These are phyloP conservation scores for Ursus arctos DNA, from an alignment of 2,113 vertebrate species.

Conservation along the genomic window DNA sequence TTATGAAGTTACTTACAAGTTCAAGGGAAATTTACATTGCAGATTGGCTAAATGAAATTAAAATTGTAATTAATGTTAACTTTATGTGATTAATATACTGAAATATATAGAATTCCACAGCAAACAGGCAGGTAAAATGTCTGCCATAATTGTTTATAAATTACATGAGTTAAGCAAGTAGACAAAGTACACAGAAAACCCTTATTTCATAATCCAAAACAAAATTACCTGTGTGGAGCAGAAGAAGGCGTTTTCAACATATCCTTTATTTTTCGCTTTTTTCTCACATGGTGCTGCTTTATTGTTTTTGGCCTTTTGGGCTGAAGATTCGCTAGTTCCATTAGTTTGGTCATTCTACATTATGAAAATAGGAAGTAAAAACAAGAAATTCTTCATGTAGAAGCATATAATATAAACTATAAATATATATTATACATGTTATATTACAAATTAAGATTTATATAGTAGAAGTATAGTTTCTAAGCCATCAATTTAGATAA, in stretches of 20 bases:
- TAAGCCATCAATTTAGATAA: background rate
- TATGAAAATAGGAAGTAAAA: background rate
- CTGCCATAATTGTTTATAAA: background rate
- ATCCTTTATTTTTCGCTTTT: slow-evolving; percentile 96
- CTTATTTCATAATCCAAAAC: background rate
- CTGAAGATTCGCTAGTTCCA: slow-evolving; percentile 95
- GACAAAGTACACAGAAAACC: background rate
- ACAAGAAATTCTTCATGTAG: background rate
- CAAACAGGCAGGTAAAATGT: background rate
- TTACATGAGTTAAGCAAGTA: background rate
- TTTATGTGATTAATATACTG: background rate
- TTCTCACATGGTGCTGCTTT: slow-evolving; percentile 92
- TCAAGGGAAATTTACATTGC: background rate
- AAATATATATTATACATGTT: background rate
- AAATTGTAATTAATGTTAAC: background rate
- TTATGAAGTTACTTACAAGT: background rate
- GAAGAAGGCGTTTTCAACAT: slow-evolving; percentile 90
- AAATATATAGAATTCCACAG: background rate
- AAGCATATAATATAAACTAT: background rate
- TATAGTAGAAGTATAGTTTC: background rate
- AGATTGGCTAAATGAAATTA: background rate
- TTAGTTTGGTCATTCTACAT: slow-evolving; percentile 94
- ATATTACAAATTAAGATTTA: background rate
- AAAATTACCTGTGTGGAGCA: slow-evolving; percentile 91
- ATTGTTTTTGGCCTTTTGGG: slow-evolving; percentile 93